Evolutionary conservation across 2,888 invertebrate species (phyloP), one percentile per base, ranked within the genome.

Genomic region (Cyaniris semiargus): DNA sequence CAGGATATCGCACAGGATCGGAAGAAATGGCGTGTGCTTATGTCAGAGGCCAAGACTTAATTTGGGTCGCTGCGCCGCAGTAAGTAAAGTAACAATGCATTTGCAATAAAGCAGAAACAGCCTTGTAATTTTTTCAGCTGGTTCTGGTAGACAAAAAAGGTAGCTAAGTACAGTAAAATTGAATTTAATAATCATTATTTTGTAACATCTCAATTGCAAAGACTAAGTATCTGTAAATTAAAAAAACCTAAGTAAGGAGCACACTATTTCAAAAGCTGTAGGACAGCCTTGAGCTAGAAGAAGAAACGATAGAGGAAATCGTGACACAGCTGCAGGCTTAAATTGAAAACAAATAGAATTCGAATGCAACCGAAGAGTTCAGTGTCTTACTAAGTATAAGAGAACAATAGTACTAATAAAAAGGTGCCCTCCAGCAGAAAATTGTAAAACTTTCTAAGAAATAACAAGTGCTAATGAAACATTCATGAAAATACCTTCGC

Each of bases 401-500:
- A 53, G 0, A 23, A 15, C 53, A 48, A 7, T 18, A 27, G 53
- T 74, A 23, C 48, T 15, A 15, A 15, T 15, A 15, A 15, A 10
- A 74, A 53, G 1, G 23, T 48, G 44, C 23, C 53, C 13, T 15
- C 23, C 27, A 72, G 72, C 44, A 23, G 48, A 48, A 53, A 21
- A 72, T 72, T 18, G 71, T n/a, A 10, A 44, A 74, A 53, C 27
- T 27, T 53, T 48, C 44, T 53, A n/a, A 71, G 27, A 74, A 74
- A 53, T 72, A 23, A 38, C 38, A 48, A 18, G 72, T 72, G 72
- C 72, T 72, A 72, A 53, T 23, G 15, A 48, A 48, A 48, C 21
- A 7, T 48, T 27, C 3, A 48, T 74, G 72, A 74, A 74, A 13
- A 48, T 74, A 74, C 74, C 74, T 74, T 74, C 21, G 2, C 74